These are phyloP conservation scores for Platycheirus albimanus DNA, from an alignment of 2,888 invertebrate species.

Conservation along the genomic window DNA sequence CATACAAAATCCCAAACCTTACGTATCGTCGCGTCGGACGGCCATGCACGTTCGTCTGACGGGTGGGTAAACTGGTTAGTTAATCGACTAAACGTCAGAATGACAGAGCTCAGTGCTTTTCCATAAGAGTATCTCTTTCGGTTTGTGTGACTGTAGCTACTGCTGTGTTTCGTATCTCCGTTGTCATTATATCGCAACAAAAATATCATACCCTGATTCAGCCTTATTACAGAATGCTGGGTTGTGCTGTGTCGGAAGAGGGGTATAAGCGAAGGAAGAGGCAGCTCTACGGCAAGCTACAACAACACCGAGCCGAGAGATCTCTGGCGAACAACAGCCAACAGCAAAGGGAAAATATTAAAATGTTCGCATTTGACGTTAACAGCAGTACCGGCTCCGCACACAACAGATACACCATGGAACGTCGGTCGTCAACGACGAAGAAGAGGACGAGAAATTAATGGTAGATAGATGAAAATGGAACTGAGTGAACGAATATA, in stretches of 20 bases:
- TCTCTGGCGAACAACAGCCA: slow-evolving; percentile 58
- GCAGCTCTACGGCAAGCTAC: slow-evolving; percentile 46
- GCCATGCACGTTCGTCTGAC: slow-evolving; percentile 8
- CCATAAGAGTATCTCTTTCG: slow-evolving; percentile 57
- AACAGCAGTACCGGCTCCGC: slow-evolving; percentile 62
- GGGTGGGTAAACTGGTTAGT: slow-evolving; percentile 20
- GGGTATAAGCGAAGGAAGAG: background rate
- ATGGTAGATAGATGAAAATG: slow-evolving; percentile 69
- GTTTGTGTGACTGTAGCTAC: slow-evolving; percentile 59
- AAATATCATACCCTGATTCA: slow-evolving; percentile 64
- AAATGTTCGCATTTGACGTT: slow-evolving; percentile 70
- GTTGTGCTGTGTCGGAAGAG: slow-evolving; percentile 16
- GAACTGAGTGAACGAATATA: slow-evolving; percentile 53
- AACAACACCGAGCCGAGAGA: slow-evolving; percentile 60
- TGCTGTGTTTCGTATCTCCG: slow-evolving; percentile 64
- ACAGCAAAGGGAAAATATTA: slow-evolving; percentile 69
- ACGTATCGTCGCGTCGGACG: slow-evolving; percentile 42
- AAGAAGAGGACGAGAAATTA: slow-evolving; percentile 63
- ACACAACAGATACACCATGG: slow-evolving; percentile 41
- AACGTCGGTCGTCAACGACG: slow-evolving; percentile 26
- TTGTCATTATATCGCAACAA: slow-evolving; percentile 73
- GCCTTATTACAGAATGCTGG: slow-evolving; percentile 37
- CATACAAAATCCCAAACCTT: slow-evolving; percentile 63
- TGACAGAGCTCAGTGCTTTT: slow-evolving; percentile 64
- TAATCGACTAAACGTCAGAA: slow-evolving; percentile 51